A percentile compares a stretch with the other conserved stretches of the same genome.
These are phyloP conservation scores for Brachionus koreanus DNA, from an alignment of 1,140 invertebrate genomes.

Conservation along the genomic window DNA sequence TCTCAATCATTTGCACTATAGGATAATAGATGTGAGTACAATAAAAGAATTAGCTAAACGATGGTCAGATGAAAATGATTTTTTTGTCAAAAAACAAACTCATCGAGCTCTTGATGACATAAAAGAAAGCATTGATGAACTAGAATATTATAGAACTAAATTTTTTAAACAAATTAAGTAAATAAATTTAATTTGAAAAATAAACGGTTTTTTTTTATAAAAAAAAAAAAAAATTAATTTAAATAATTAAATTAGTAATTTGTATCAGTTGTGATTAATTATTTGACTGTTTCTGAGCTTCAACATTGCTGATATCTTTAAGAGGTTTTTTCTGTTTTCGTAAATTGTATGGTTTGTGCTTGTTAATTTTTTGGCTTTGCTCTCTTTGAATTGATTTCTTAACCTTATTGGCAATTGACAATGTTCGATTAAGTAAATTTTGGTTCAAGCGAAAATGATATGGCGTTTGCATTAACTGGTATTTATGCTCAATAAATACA, in stretches of 20 bases:
- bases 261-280: too few relatives aligned
- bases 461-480: constrained; percentile 21
- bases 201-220: background rate
- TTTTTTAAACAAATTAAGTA: constrained; percentile 61
- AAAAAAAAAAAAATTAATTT: background rate
- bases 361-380: background rate
- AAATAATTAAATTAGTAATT: background rate
- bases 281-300: background rate
- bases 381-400: background rate
- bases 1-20: constrained; percentile 78
- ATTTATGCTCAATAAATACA: background rate
- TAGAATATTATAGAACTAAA: constrained; percentile 68
- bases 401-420: background rate
- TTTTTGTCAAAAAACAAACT: background rate
- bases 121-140: constrained; percentile 75
- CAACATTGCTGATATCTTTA: background rate
- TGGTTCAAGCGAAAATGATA: background rate
- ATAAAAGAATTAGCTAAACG: constrained; percentile 75
- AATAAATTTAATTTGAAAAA: background rate
- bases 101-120: constrained; percentile 74
- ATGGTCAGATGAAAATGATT: constrained; percentile 38
- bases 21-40: constrained; percentile 84
- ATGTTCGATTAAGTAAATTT: background rate
- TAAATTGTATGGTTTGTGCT: background rate
- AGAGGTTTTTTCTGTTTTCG: background rate